Base-by-base conservation (phyloP, 2,797 vertebrate genomes). In the Chloroceryle amazona region DNA sequence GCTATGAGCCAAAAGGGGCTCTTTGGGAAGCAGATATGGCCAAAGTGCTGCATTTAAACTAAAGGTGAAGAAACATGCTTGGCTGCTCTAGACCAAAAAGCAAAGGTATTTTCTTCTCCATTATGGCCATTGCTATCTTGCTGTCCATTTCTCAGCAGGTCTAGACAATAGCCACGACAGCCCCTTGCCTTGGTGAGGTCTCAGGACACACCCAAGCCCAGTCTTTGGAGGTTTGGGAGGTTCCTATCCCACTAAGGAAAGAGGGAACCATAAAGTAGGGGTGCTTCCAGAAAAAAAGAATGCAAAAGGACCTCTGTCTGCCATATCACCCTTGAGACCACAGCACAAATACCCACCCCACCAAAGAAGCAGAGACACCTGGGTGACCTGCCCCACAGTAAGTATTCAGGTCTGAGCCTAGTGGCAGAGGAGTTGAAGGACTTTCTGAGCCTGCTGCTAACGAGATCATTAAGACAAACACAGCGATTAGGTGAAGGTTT, bases 401-500 rank as follows among this genome's bases (percentile, higher is more conserved):
- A 19, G 22, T 22, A 63, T 41, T 55, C 54, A 71, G 68, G 33
- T 67, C 78, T 80, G 49, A 75, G 79, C 67, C 67, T 49, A 57
- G 61, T 28, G 13, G 44, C 62, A 49, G 47, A 81, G 35, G 47
- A 81, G 41, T 65, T 72, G 23, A 52, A 94, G 86, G 65, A 75
- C 47, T 95, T 73, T 88, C 57, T 33, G 12, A 88, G n/a, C 73
- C 83, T 85, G 58, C 65, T 76, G 67, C 89, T 97, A 72, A 96
- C 62, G n/a, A 91, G 94, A 92, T 81, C 92, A 80, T 97, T 96
- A 96, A 96, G 90, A 60, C 73, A 89, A 96, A 84, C 83, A 74
- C 31, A 61, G 61, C 3, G 12, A 91, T 90, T 90, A 83, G 16
- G 10, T 39, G 81, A 93, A 81, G 80, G 46, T 91, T 96, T 92